Base-by-base conservation (phyloP, 2,113 vertebrate species). In the Shinisaurus crocodilurus region DNA sequence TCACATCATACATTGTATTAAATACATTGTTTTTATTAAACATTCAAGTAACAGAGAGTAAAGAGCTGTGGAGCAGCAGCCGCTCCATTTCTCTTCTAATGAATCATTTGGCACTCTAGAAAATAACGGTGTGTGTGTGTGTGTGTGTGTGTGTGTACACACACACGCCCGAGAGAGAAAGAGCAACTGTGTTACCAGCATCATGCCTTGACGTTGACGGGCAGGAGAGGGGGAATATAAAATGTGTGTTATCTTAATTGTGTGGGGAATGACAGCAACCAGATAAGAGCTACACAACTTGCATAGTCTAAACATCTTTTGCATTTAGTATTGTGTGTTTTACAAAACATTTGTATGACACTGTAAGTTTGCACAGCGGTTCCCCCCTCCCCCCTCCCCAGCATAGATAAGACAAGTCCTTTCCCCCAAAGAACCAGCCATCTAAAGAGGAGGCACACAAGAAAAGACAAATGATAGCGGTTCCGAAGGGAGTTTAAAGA, bases 391-490 rank as follows among this genome's bases (percentile, higher is more conserved):
- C 3, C 54, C 75, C 13, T 2, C 91, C 88, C 85, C 82, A 48
- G 86, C 15, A 85, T 43, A 94, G 93, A 94, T 93, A 95, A 95
- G 93, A 67, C 74, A 91, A 81, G 86, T 94, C 90, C n/a, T 8
- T 81, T 91, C 92, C 86, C 82, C 87, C 67, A 60, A 92, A 93
- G 85, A 96, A 79, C 23, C 40, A 93, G 90, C 85, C 85, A 86
- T 91, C 88, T 89, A 93, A 93, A 86, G 92, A 94, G 93, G 87
- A 93, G 92, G 93, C 91, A 80, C 40, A 80, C 12, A 50, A 88
- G 90, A 94, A 90, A 95, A 94, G 92, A 94, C 3, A 94, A 90
- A 95, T 92, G 93, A 95, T 90, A 93, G 91, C 93, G 92, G 90
- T 94, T 95, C 90, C 79, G 45, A 18, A 43, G 48, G 29, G 34